These are phyloP conservation scores for Thecocarcelia acutangulata DNA, from an alignment of 2,888 invertebrate species.

Conservation along the genomic window DNA sequence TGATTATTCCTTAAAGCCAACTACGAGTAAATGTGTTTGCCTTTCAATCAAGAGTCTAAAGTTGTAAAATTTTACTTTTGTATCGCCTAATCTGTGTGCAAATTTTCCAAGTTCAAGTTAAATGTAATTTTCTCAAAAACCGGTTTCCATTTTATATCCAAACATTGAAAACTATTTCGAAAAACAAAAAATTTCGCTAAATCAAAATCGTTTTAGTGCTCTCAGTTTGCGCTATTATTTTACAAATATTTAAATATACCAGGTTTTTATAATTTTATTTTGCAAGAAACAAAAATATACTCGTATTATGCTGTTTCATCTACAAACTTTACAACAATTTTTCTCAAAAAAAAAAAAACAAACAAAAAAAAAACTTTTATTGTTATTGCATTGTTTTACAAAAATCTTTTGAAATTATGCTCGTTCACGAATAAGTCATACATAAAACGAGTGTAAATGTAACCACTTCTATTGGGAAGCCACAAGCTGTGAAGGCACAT, in stretches of 20 bases:
- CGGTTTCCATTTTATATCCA: too few species aligned
- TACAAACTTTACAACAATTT: not conserved
- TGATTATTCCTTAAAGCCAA: too few species aligned
- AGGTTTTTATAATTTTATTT: conserved; percentile 9
- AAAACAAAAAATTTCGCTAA: too few species aligned
- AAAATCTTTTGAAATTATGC: conserved; percentile 11
- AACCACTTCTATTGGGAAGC: conserved; percentile 45
- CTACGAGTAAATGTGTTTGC: too few species aligned
- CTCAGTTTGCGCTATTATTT: too few species aligned
- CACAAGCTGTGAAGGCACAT: conserved; percentile 67
- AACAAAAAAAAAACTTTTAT: not conserved
- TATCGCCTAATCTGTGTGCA: too few species aligned
- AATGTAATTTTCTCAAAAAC: not conserved
- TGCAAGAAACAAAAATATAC: not conserved
- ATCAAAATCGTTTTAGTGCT: too few species aligned
- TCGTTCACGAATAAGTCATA: conserved; percentile 6
- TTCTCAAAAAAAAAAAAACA: not conserved
- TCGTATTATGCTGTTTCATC: not conserved
- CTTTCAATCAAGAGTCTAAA: too few species aligned
- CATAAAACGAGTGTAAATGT: conserved; percentile 7
- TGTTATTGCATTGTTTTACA: conserved; percentile 15
- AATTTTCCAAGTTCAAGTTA: not conserved
- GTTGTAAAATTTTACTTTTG: too few species aligned
- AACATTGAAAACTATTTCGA: too few species aligned
- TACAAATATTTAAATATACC: conserved; percentile 23